A percentile compares a stretch with the other conserved stretches of the same genome.
Conservation (phyloP, 2,113 vertebrate species). For the Argyrosomus japonicus region DNA sequence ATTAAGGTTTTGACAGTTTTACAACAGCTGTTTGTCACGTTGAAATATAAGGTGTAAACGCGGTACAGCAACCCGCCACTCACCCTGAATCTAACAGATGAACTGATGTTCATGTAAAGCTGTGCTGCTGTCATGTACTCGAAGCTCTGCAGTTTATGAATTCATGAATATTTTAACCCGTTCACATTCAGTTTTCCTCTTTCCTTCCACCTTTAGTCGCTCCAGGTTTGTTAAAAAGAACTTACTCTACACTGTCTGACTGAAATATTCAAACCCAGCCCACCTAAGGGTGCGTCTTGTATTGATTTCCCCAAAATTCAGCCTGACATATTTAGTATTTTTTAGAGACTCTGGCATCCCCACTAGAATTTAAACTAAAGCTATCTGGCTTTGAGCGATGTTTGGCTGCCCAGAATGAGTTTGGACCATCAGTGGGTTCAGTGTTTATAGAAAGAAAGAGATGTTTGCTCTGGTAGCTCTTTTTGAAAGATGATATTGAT, state of each 20-base stretch:
- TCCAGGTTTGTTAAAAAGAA: background rate
- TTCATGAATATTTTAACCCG: background rate
- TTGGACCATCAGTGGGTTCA: background rate
- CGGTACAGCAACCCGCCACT: background rate
- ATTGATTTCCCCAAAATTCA: background rate
- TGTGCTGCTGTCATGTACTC: background rate
- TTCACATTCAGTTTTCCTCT: background rate
- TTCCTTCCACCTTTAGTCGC: background rate
- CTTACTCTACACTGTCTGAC: background rate
- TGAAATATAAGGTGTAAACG: slow-evolving; percentile 28
- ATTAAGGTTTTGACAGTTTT: slow-evolving; percentile 52
- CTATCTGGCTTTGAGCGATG: background rate
- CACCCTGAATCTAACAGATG: slow-evolving; percentile 11
- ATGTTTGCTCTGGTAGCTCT: background rate
- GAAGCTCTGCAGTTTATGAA: background rate
- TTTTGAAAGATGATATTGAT: too few species aligned
- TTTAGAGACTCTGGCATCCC: background rate
- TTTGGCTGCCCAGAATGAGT: background rate
- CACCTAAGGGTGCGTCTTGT: background rate
- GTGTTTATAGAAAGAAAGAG: background rate
- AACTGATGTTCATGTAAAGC: background rate
- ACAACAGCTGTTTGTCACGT: slow-evolving; percentile 49
- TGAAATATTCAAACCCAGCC: background rate
- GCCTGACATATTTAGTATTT: background rate
- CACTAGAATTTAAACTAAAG: background rate